Percentiles rank a stretch among this genome's conserved stretches.
Conservation (phyloP, 2,888 invertebrate species). For the Dioctria linearis region DNA sequence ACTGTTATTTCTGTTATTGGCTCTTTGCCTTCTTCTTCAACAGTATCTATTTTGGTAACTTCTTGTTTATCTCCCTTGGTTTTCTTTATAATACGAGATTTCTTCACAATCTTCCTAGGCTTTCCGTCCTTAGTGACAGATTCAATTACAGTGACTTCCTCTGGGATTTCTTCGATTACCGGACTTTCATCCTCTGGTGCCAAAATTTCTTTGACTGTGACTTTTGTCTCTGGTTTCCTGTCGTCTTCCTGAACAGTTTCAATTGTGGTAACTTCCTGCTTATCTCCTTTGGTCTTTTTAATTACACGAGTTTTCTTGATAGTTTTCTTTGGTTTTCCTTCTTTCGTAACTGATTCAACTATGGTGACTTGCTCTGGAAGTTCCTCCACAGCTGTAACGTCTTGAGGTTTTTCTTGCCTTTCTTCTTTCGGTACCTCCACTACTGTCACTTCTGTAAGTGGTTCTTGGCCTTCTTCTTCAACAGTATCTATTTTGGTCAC, state of each 20-base stretch:
- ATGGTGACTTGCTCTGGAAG: constrained; percentile 61
- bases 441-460: constrained; percentile 62
- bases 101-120: constrained; percentile 63
- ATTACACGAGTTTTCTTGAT: constrained; percentile 60
- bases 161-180: constrained; percentile 65
- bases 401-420: constrained; percentile 53
- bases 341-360: constrained; percentile 49
- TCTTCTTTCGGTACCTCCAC: constrained; percentile 61
- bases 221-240: constrained; percentile 63
- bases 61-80: constrained; percentile 62
- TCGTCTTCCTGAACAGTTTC: constrained; percentile 61
- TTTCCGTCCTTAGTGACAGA: constrained; percentile 58
- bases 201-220: constrained; percentile 64
- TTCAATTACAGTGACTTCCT: constrained; percentile 60
- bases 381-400: constrained; percentile 57
- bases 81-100: constrained; percentile 62
- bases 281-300: constrained; percentile 56
- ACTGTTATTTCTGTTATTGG: constrained; percentile 64
- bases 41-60: constrained; percentile 62
- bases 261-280: constrained; percentile 60
- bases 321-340: constrained; percentile 61
- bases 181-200: constrained; percentile 63
- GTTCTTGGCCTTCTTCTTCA: constrained; percentile 63
- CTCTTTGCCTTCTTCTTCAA: constrained; percentile 63
- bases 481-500: constrained; percentile 63